phyloP scores from a whole-genome alignment of 2,888 invertebrate species.

The Synergus japonicus region DNA sequence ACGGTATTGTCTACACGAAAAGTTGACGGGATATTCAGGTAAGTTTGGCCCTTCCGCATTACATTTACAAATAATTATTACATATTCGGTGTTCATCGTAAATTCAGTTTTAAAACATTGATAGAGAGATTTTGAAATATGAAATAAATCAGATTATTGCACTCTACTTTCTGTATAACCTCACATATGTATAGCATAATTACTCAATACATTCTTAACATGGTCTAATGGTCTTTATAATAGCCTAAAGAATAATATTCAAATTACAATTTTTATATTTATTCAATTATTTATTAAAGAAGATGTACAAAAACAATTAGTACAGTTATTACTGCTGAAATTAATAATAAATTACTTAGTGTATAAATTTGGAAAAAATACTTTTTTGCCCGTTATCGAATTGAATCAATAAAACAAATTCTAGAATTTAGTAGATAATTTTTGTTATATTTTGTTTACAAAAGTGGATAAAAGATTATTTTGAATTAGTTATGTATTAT shows the following conservation, averaged over 20 bases:
- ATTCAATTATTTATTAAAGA: background rate
- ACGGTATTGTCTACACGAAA: background rate
- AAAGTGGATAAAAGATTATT: background rate
- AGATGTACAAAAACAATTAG: background rate
- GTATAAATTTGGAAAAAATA: background rate
- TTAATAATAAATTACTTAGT: background rate
- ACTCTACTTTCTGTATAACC: background rate
- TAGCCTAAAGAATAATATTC: background rate
- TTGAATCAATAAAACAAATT: background rate
- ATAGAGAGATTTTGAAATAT: background rate
- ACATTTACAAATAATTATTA: background rate
- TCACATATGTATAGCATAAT: background rate
- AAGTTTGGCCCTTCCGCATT: background rate
- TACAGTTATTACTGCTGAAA: no score
- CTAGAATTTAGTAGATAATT: background rate
- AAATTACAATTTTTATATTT: background rate
- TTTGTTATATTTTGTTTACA: background rate
- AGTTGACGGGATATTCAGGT: background rate
- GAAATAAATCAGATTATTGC: background rate
- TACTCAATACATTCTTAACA: background rate
- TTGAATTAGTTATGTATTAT: background rate
- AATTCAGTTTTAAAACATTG: background rate
- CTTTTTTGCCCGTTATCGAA: background rate
- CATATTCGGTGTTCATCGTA: background rate
- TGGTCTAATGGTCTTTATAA: background rate